These are phyloP conservation scores for Hemicrepidius hirtus DNA, from an alignment of 2,888 invertebrate species.

Conservation along the genomic window DNA sequence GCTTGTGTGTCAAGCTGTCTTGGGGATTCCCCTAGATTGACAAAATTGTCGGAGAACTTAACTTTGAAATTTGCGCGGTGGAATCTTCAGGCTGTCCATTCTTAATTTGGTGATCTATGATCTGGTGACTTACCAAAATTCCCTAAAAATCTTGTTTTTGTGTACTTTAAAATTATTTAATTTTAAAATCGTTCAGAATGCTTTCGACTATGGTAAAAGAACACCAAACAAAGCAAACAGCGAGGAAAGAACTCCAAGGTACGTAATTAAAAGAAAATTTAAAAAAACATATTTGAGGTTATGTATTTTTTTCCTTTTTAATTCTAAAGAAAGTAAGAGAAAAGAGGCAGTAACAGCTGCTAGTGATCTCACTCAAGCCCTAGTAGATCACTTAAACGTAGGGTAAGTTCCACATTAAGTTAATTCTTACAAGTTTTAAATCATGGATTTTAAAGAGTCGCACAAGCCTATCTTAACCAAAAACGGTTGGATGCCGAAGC, in stretches of 20 bases:
- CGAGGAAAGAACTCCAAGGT: slow-evolving; percentile 90
- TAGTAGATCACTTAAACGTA: slow-evolving; percentile 98
- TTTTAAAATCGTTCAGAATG: slow-evolving; percentile 75
- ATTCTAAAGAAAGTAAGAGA: slow-evolving; percentile 87
- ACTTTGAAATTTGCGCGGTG: no score
- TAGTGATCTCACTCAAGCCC: slow-evolving; percentile 91
- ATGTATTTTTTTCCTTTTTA: slow-evolving; percentile 32
- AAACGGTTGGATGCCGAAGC: slow-evolving; percentile 98
- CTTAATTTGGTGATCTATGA: no score
- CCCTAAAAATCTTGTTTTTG: no score
- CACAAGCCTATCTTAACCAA: slow-evolving; percentile 98
- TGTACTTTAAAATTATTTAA: no score
- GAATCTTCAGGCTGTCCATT: no score
- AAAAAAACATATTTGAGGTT: no score
- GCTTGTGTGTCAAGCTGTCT: no score
- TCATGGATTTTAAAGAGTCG: slow-evolving; percentile 81
- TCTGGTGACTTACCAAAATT: no score
- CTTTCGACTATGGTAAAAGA: slow-evolving; percentile 90
- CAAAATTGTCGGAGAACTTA: no score
- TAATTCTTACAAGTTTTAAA: not conserved
- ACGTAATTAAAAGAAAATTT: slow-evolving; percentile 53
- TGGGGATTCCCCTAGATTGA: no score
- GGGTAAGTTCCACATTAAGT: slow-evolving; percentile 79
- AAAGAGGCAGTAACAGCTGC: slow-evolving; percentile 96
- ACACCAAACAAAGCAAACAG: slow-evolving; percentile 86